phyloP scores from a whole-genome alignment of 2,888 invertebrate genomes.

The Galeopsomyia nigrocyanea region DNA sequence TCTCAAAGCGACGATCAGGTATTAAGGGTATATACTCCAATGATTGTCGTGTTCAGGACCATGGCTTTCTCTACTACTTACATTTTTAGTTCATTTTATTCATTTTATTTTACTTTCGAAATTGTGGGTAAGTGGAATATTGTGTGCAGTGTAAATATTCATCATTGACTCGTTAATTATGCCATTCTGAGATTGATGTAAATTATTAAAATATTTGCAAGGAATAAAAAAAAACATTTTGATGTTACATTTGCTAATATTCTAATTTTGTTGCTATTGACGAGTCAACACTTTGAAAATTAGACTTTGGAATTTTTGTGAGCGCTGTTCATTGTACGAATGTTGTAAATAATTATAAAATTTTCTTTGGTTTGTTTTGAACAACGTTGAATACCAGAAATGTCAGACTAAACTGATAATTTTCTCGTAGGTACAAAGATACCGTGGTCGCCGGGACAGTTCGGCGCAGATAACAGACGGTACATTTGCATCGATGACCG shows the following conservation, averaged over 20 bases:
- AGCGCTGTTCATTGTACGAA: too few species aligned
- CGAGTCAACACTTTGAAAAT: background rate
- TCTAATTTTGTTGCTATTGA: background rate
- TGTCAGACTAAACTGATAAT: background rate
- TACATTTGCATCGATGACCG: slow-evolving; percentile 92
- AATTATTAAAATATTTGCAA: too few species aligned
- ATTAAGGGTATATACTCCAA: slow-evolving; percentile 58
- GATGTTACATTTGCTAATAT: background rate
- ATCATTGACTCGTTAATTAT: background rate
- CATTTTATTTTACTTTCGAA: background rate
- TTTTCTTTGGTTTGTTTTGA: background rate
- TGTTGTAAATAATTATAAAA: background rate
- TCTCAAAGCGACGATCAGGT: slow-evolving; percentile 87
- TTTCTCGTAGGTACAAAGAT: slow-evolving; percentile 64
- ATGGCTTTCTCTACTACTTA: too few species aligned
- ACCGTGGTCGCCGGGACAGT: slow-evolving; percentile 83
- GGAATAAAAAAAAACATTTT: background rate
- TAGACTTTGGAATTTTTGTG: background rate
- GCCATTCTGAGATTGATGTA: background rate
- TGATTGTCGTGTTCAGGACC: slow-evolving; percentile 11
- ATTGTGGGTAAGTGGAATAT: background rate
- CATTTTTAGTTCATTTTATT: background rate
- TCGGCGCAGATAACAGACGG: slow-evolving; percentile 93
- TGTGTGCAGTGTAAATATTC: background rate
- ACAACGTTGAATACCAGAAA: background rate